phyloP scores from a whole-genome alignment of 2,113 vertebrate species.

The Oplegnathus fasciatus region DNA sequence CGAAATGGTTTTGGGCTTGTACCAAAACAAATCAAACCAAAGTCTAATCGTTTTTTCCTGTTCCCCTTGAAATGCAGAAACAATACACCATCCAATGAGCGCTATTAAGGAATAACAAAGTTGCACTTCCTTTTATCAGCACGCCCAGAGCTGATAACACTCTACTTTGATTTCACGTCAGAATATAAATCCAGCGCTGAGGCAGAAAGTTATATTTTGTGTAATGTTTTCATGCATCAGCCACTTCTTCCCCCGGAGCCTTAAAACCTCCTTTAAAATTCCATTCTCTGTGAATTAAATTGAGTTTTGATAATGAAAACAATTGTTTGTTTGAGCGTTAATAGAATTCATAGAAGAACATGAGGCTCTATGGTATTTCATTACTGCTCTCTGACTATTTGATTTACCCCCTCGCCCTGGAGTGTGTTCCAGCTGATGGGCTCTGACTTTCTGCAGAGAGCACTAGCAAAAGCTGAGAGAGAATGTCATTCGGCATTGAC shows the following conservation, averaged over 20 bases:
- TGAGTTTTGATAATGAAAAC: constrained; percentile 78
- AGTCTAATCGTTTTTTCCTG: constrained; percentile 26
- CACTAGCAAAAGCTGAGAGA: constrained; percentile 18
- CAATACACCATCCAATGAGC: constrained; percentile 21
- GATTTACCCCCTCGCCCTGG: constrained; percentile 55
- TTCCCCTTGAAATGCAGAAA: constrained; percentile 42
- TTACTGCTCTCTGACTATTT: constrained; percentile 63
- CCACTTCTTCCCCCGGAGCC: constrained; percentile 35
- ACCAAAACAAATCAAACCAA: constrained; percentile 55
- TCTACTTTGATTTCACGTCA: constrained; percentile 15
- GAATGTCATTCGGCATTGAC: constrained; percentile 61
- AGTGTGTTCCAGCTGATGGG: constrained; percentile 65
- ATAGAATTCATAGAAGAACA: constrained; percentile 73
- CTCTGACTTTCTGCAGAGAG: constrained; percentile 39
- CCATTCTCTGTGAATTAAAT: constrained; percentile 62
- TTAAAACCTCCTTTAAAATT: constrained; percentile 57
- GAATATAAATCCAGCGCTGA: constrained; percentile 38
- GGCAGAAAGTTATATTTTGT: constrained; percentile 51
- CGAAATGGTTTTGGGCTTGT: constrained; percentile 7
- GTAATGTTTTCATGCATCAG: constrained; percentile 49
- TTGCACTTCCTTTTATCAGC: constrained; percentile 35
- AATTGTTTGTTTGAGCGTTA: constrained; percentile 70
- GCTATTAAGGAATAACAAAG: constrained; percentile 12
- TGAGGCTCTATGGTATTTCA: constrained; percentile 55
- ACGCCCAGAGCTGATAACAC: constrained; percentile 28